A percentile compares a stretch with the other conserved stretches of the same genome.
Conservation (phyloP, 2,113 vertebrate species). For the Coracopsis vasa region DNA sequence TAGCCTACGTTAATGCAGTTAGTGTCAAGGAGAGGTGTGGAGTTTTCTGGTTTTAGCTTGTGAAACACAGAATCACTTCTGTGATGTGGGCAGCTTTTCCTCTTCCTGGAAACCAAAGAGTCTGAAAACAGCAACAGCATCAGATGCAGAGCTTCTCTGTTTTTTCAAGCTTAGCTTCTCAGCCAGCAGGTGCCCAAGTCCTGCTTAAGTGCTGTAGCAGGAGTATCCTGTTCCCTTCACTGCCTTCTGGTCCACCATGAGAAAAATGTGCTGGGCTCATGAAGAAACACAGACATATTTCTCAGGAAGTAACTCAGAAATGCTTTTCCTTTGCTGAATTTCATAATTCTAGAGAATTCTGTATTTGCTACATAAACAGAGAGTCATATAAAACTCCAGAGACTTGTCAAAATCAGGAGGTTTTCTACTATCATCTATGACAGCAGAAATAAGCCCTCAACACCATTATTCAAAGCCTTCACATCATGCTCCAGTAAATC, state of each 20-base stretch:
- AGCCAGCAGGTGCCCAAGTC: not conserved
- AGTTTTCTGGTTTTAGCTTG: fast-evolving
- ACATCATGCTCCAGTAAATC: slow-evolving; percentile 31
- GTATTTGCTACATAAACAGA: not conserved
- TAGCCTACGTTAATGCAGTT: not conserved
- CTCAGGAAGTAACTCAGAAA: not conserved
- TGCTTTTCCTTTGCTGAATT: not conserved
- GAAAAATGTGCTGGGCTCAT: not conserved
- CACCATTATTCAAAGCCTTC: slow-evolving; percentile 20
- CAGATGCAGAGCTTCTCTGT: slow-evolving; percentile 11
- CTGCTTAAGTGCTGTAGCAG: not conserved
- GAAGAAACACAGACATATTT: not conserved
- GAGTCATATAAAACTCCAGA: not conserved
- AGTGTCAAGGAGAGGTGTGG: not conserved
- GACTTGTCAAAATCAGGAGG: not conserved
- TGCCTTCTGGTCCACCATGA: not conserved
- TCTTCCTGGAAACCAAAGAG: not conserved
- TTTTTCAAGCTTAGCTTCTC: not conserved
- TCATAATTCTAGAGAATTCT: not conserved
- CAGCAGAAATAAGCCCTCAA: not conserved
- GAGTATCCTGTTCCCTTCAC: not conserved
- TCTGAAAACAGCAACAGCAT: not conserved
- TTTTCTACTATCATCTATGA: slow-evolving; percentile 5
- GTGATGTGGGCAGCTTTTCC: not conserved
- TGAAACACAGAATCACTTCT: not conserved